Percentiles rank a stretch among this genome's conserved stretches.
These are phyloP conservation scores for Clunio marinus DNA, from an alignment of 2,888 invertebrate genomes.

Conservation along the genomic window DNA sequence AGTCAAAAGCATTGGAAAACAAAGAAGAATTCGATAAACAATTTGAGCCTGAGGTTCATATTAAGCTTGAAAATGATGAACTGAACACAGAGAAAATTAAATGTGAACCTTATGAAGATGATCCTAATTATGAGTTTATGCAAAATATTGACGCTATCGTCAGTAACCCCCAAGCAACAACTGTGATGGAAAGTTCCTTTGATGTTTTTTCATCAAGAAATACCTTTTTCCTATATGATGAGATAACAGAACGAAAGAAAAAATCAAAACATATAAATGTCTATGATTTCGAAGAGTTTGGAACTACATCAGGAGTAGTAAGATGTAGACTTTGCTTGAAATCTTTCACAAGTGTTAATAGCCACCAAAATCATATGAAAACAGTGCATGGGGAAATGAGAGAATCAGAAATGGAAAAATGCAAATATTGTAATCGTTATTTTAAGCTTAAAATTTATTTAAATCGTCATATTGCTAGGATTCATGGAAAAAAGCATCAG, in stretches of 20 bases:
- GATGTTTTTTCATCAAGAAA: slow-evolving; percentile 6
- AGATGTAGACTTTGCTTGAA: slow-evolving; percentile 1
- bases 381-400: neutral
- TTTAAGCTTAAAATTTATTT: slow-evolving; percentile 23
- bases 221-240: neutral
- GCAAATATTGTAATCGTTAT: slow-evolving; percentile 10
- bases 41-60: neutral
- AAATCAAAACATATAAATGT: neutral
- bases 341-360: neutral
- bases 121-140: slow-evolving; percentile 4
- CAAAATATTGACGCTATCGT: neutral
- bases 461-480: neutral
- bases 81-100: neutral
- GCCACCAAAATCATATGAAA: slow-evolving; percentile 12
- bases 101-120: neutral
- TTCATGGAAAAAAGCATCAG: neutral
- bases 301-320: neutral
- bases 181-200: neutral
- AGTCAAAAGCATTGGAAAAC: neutral
- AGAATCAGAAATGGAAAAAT: slow-evolving; percentile 1
- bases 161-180: neutral
- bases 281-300: neutral
- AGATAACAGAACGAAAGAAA: neutral
- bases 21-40: neutral
- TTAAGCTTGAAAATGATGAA: neutral